Evolutionary conservation across 2,113 vertebrate species (phyloP), one percentile per base, ranked within the genome.

Genomic region (Chamaetylas fuelleborni): DNA sequence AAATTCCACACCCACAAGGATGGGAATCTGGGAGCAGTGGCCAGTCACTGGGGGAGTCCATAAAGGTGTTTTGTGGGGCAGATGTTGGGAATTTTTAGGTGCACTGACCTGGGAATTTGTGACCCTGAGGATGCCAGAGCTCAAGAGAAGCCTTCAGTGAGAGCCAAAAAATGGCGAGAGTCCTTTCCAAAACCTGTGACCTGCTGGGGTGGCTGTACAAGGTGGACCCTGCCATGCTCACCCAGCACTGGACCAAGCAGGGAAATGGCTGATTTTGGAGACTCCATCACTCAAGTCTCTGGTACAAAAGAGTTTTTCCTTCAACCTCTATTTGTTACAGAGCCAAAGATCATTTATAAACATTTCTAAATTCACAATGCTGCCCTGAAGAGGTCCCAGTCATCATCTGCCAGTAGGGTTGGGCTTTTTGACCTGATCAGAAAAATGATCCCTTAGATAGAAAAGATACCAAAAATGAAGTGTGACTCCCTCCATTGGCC

Each of bases 391-490:
- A 69, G 18, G 56, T 78, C 87, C 70, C 73, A 92, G 1, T 48
- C 60, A 77, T 78, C 73, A 78, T 29, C 78, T 87, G 45, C 78
- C 1, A 2, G 45, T 25, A 50, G 26, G 81, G 48, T 2, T 83
- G 33, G 42, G 22, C 57, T 85, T 92, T 89, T 70, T 96, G 96
- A 89, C 83, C 86, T 57, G 66, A 78, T 78, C 81, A 91, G 78
- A 60, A 87, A 93, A 93, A 25, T 1, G 12, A 91, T 54, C 47
- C 17, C 93, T 73, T 65, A 45, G 29, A 51, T 11, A 74, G 78
- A 70, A 88, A 65, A 94, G 36, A 48, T 91, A 81, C 23, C 36
- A 87, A 81, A 94, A 80, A 73, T 93, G 78, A 92, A 38, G 45
- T 48, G 60, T 83, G 74, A 69, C 57, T 93, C 51, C 87, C 60